Percentiles rank a stretch among this genome's conserved stretches.
Evolutionary conservation across 1,140 invertebrate species (phyloP).

Genomic region (Calephelis nemesis): DNA sequence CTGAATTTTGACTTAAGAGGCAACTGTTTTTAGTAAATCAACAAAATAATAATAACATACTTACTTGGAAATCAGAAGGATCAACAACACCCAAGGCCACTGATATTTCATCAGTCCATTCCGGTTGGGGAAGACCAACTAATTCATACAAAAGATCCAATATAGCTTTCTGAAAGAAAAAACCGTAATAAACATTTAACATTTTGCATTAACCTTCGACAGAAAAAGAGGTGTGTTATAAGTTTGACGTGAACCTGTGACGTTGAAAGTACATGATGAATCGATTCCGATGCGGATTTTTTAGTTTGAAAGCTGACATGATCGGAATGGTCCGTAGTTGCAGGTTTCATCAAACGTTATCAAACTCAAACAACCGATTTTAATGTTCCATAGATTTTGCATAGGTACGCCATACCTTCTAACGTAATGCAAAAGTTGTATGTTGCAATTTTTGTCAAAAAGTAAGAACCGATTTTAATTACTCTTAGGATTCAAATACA

Average conservation of each 20-base stretch:
- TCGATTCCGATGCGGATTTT: no score
- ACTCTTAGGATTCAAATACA: no score
- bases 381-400: no score
- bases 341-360: no score
- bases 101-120: constrained; percentile 94
- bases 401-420: not conserved
- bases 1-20: no score
- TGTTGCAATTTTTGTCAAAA: no score
- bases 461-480: no score
- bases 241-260: not conserved
- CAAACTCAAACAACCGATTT: no score
- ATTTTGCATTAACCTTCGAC: not conserved
- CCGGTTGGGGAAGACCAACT: constrained; percentile 89
- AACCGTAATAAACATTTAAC: not conserved
- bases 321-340: no score
- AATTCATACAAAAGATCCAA: constrained; percentile 95
- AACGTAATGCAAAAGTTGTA: no score
- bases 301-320: no score
- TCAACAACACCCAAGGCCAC: constrained; percentile 92
- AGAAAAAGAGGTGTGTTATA: no score
- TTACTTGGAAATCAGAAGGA: constrained; percentile 85
- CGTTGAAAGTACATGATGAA: not conserved
- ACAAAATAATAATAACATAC: constrained; percentile 7
- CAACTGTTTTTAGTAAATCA: not conserved
- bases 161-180: constrained; percentile 87